Percentiles rank a stretch among this genome's conserved stretches.
phyloP scores from a whole-genome alignment of 2,797 vertebrate genomes.

The Bucorvus abyssinicus region DNA sequence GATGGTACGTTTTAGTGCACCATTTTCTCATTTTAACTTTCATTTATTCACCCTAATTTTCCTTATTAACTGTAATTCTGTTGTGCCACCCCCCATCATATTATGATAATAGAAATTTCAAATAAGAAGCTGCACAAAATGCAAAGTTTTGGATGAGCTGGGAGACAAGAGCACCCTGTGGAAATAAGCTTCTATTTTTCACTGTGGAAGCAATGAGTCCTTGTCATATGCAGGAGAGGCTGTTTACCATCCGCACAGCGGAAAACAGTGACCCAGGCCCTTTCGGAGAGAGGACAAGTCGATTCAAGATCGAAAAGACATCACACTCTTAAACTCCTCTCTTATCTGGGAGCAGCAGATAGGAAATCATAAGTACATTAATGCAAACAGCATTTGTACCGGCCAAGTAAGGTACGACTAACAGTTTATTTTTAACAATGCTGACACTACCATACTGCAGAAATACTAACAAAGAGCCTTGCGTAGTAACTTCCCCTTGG shows the following conservation, averaged over 20 bases:
- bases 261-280: not conserved
- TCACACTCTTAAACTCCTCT: not conserved
- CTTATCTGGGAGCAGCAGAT: not conserved
- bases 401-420: not conserved
- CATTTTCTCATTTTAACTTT: conserved; percentile 28
- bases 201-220: not conserved
- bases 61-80: conserved; percentile 58
- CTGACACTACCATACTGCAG: not conserved
- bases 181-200: not conserved
- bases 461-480: conserved; percentile 7
- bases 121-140: not conserved
- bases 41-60: conserved; percentile 42
- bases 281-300: not conserved
- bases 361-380: not conserved
- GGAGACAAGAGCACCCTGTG: not conserved
- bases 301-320: not conserved
- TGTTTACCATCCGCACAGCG: not conserved
- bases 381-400: not conserved
- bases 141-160: not conserved
- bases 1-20: not conserved
- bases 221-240: not conserved
- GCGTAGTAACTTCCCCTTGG: conserved; percentile 33
- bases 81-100: conserved; percentile 40
- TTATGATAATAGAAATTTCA: conserved; percentile 12
- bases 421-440: conserved; percentile 13